Evolutionary conservation across 2,888 invertebrate genomes (phyloP).

Genomic region (Dorcus parallelipipedus): DNA sequence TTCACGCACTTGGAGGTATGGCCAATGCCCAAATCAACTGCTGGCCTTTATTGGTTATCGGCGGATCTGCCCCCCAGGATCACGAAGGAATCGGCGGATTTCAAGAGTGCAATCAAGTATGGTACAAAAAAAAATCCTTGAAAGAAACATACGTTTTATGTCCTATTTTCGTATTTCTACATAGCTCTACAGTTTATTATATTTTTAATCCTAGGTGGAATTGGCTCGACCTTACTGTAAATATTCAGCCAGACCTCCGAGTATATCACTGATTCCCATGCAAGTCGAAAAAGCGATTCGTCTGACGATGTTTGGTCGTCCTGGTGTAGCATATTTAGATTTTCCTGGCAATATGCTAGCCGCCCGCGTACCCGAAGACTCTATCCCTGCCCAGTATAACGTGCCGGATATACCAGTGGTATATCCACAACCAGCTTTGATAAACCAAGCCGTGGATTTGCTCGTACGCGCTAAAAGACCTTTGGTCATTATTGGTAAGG

Average conservation of each 20-base stretch:
- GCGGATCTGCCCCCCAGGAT: slow-evolving; percentile 86
- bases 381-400: slow-evolving; percentile 49
- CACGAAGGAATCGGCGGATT: slow-evolving; percentile 96
- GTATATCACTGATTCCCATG: slow-evolving; percentile 75
- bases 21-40: slow-evolving; percentile 95
- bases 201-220: slow-evolving; percentile 58
- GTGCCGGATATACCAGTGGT: slow-evolving; percentile 62
- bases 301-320: slow-evolving; percentile 77
- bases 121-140: not conserved
- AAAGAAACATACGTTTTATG: not conserved
- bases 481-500: slow-evolving; percentile 84
- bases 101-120: slow-evolving; percentile 87
- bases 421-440: slow-evolving; percentile 66
- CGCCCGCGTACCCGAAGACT: slow-evolving; percentile 46
- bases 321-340: slow-evolving; percentile 88
- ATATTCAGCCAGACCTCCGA: slow-evolving; percentile 84
- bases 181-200: too few relatives aligned
- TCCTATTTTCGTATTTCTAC: too few relatives aligned
- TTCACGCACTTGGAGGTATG: slow-evolving; percentile 92
- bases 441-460: slow-evolving; percentile 68
- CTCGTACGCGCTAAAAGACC: slow-evolving; percentile 75
- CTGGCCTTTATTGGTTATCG: slow-evolving; percentile 92
- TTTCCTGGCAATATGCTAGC: slow-evolving; percentile 80
- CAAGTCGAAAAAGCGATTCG: slow-evolving; percentile 92
- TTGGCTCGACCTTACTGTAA: slow-evolving; percentile 86